A percentile compares a stretch with the other conserved stretches of the same genome.
Evolutionary conservation across 2,113 vertebrate species (phyloP).

Genomic region (Paramormyrops kingsleyae): DNA sequence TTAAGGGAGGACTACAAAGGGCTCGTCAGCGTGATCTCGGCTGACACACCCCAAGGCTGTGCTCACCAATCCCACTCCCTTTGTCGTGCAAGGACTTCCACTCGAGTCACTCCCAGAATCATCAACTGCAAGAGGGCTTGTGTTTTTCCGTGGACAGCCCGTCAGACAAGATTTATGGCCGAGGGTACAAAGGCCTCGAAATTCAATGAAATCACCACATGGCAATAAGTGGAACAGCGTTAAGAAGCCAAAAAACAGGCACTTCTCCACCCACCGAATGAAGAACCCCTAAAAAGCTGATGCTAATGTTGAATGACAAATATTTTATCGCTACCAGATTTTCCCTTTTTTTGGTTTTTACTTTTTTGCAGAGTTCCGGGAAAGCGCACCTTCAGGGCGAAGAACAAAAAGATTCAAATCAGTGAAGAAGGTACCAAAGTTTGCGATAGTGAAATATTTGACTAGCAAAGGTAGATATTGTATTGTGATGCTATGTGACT

Average conservation of each 20-base stretch:
- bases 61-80: not conserved
- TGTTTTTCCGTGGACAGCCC: not conserved
- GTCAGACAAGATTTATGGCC: not conserved
- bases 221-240: not conserved
- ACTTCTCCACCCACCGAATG: not conserved
- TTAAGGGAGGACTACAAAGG: not conserved
- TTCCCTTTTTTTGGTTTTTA: not conserved
- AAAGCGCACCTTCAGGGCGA: not conserved
- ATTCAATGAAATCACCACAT: not conserved
- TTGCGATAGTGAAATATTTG: not conserved
- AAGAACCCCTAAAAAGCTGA: not conserved
- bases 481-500: not conserved
- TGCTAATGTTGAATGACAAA: not conserved
- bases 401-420: not conserved
- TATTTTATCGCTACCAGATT: not conserved
- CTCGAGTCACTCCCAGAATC: conserved; percentile 2
- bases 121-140: not conserved
- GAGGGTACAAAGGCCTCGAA: not conserved
- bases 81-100: not conserved
- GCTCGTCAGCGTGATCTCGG: not conserved
- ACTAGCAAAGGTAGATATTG: not conserved
- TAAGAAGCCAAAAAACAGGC: not conserved
- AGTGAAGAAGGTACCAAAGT: not conserved
- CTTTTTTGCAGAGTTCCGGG: not conserved
- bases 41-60: not conserved